phyloP scores from a whole-genome alignment of 2,113 vertebrate genomes.

The Sus scrofa region DNA sequence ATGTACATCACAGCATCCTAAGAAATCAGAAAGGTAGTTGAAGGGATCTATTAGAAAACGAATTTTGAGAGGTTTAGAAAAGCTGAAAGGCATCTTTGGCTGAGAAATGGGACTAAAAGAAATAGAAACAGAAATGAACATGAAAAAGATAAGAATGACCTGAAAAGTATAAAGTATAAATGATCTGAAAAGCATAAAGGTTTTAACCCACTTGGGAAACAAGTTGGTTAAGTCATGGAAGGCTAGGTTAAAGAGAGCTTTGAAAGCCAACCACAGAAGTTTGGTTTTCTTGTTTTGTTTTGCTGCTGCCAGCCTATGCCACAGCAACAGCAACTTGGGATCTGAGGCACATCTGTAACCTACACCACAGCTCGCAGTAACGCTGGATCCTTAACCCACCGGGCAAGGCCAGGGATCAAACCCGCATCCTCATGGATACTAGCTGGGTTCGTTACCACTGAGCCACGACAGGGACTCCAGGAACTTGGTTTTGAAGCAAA shows the following conservation, averaged over 20 bases:
- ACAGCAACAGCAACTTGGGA: too few relatives aligned
- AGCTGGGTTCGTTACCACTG: too few relatives aligned
- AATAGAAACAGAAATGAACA: constrained; percentile 15
- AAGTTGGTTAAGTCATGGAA: not conserved
- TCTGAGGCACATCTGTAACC: too few relatives aligned
- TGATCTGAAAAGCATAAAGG: not conserved
- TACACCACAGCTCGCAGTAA: too few relatives aligned
- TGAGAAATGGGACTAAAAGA: not conserved
- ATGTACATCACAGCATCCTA: not conserved
- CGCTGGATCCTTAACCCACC: too few relatives aligned
- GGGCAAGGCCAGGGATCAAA: too few relatives aligned
- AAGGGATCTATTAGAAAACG: not conserved
- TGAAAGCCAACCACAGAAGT: not conserved
- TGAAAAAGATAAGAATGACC: not conserved
- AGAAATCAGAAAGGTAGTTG: not conserved
- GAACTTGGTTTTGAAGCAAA: constrained; percentile 4
- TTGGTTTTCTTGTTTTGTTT: too few relatives aligned
- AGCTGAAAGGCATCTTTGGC: not conserved
- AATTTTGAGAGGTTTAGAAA: not conserved
- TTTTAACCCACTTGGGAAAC: not conserved
- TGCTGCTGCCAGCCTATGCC: too few relatives aligned
- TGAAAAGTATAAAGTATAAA: not conserved
- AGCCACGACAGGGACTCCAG: not conserved
- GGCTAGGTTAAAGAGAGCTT: not conserved
- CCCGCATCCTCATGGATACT: too few relatives aligned